These are phyloP conservation scores for Arbacia lixula DNA, from an alignment of 53 echinoderm and acorn worm genomes.

Conservation along the genomic window DNA sequence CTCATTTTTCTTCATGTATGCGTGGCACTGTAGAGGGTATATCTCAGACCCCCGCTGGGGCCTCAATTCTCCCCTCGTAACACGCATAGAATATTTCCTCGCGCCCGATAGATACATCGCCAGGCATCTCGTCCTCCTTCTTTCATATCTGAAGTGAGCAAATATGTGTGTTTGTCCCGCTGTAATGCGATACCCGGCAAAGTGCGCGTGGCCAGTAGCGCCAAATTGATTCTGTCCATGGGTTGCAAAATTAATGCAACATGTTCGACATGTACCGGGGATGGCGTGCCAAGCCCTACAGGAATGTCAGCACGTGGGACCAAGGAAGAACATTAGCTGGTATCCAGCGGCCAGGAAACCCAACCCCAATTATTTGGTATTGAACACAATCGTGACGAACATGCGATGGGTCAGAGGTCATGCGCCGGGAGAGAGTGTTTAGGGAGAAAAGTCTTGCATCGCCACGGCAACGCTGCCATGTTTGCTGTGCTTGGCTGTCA, in stretches of 20 bases:
- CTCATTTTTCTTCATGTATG: too few relatives aligned
- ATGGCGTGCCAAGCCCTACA: slow-evolving; percentile 33
- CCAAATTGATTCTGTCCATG: slow-evolving; percentile 53
- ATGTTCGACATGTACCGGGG: slow-evolving; percentile 39
- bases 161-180: slow-evolving; percentile 50
- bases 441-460: slow-evolving; percentile 25
- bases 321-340: slow-evolving; percentile 19
- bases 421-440: too few relatives aligned
- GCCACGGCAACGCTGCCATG: slow-evolving; percentile 23
- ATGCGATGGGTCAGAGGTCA: slow-evolving; percentile 41
- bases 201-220: slow-evolving; percentile 50
- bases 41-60: not conserved
- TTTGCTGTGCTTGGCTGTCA: slow-evolving; percentile 12
- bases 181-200: slow-evolving; percentile 38
- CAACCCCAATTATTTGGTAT: slow-evolving; percentile 32
- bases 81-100: slow-evolving; percentile 37
- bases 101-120: not conserved
- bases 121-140: slow-evolving; percentile 35
- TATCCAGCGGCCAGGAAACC: slow-evolving; percentile 6
- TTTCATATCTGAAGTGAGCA: slow-evolving; percentile 50
- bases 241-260: slow-evolving; percentile 49
- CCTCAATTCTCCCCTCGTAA: slow-evolving; percentile 5
- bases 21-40: slow-evolving; percentile 10
- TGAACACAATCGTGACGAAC: slow-evolving; percentile 36
- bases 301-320: slow-evolving; percentile 36